Conservation (phyloP, 2,888 invertebrate species). For the Caenorhabditis panamensis region DNA sequence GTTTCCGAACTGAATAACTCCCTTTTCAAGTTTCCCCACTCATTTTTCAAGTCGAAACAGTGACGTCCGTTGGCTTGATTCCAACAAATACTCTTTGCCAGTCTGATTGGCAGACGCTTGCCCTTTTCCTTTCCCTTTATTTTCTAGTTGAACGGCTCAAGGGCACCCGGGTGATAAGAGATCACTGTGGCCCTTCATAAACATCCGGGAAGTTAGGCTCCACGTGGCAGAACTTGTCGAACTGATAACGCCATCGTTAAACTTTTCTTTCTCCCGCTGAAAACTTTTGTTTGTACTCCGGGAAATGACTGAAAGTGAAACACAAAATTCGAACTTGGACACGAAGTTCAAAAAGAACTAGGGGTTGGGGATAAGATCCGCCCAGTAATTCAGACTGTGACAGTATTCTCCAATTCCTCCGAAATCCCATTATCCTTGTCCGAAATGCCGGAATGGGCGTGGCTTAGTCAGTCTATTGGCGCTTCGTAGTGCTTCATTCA, state of each 20-base stretch:
- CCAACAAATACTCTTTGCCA: conserved; percentile 20
- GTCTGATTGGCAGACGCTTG: neutral
- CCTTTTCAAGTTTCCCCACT: neutral
- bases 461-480: conserved; percentile 27
- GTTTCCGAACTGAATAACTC: no score
- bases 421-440: conserved; percentile 43
- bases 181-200: neutral
- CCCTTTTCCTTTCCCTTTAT: neutral
- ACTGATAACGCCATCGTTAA: neutral
- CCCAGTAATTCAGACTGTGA: neutral
- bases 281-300: neutral
- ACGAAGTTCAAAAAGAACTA: neutral
- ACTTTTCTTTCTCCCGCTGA: conserved; percentile 3
- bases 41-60: neutral
- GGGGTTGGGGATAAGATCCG: neutral
- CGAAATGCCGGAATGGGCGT: conserved; percentile 31
- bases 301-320: no score
- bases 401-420: conserved; percentile 7
- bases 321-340: neutral
- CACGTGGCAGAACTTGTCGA: conserved; percentile 6
- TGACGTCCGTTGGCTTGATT: conserved; percentile 26
- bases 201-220: conserved; percentile 1
- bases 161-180: neutral
- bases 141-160: no score
- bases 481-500: conserved; percentile 10